Conservation (phyloP, 1,140 invertebrate species). For the Drosophila subobscura region DNA sequence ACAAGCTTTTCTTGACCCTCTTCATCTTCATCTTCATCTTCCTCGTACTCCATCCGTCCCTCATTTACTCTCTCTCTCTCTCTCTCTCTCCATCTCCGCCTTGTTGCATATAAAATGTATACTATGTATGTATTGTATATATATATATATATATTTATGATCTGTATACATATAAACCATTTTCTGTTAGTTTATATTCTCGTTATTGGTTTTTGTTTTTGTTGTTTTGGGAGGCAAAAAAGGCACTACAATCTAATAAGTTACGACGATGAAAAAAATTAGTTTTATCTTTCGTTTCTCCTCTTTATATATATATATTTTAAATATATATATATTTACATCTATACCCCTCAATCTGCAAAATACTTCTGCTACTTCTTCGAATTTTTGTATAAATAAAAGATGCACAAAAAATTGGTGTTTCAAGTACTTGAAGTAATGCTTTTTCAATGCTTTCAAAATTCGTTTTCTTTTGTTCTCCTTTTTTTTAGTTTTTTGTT, state of each 20-base stretch:
- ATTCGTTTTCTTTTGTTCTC: slow-evolving; percentile 53
- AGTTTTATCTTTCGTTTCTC: slow-evolving; percentile 37
- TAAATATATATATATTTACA: slow-evolving; percentile 29
- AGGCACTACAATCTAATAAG: slow-evolving; percentile 81
- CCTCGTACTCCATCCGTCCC: too few relatives aligned
- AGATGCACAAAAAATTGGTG: slow-evolving; percentile 66
- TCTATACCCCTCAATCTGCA: slow-evolving; percentile 4
- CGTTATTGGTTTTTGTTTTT: slow-evolving; percentile 29
- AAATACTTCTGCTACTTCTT: slow-evolving; percentile 25
- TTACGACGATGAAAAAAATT: slow-evolving; percentile 64
- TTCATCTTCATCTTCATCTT: background rate
- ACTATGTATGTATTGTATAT: slow-evolving; percentile 22
- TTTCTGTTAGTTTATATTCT: slow-evolving; percentile 58
- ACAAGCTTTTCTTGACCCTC: slow-evolving; percentile 16
- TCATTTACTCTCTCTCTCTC: too few relatives aligned
- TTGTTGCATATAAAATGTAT: slow-evolving; percentile 43
- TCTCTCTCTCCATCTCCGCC: background rate
- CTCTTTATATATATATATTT: slow-evolving; percentile 25
- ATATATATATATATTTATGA: slow-evolving; percentile 41
- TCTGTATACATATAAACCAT: slow-evolving; percentile 62
- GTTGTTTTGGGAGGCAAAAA: slow-evolving; percentile 76
- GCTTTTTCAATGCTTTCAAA: slow-evolving; percentile 40
- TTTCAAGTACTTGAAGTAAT: slow-evolving; percentile 77
- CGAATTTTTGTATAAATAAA: slow-evolving; percentile 51
- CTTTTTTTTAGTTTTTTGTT: slow-evolving; percentile 10